Conservation (phyloP, 2,888 invertebrate genomes). For the Blera fallax region DNA sequence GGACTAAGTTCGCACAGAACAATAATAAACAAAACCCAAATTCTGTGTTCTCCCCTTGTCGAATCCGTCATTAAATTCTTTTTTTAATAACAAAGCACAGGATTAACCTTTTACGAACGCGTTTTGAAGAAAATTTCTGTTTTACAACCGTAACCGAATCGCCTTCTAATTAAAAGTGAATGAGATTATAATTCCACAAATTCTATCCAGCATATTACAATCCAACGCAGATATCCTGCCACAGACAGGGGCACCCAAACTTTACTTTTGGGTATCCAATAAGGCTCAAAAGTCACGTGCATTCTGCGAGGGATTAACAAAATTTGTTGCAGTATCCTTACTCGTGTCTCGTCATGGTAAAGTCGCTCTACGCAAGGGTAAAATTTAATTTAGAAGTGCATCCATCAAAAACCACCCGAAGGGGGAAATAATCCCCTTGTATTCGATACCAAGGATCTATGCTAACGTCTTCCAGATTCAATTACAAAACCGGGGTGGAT, state of each 20-base stretch:
- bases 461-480: slow-evolving; percentile 67
- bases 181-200: slow-evolving; percentile 64
- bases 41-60: neutral
- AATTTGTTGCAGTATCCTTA: slow-evolving; percentile 63
- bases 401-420: slow-evolving; percentile 66
- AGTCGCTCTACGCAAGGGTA: slow-evolving; percentile 52
- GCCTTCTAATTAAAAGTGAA: slow-evolving; percentile 62
- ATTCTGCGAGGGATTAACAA: slow-evolving; percentile 65
- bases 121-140: slow-evolving; percentile 1
- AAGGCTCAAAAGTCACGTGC: slow-evolving; percentile 68
- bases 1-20: no score
- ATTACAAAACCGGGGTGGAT: slow-evolving; percentile 52
- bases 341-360: slow-evolving; percentile 47
- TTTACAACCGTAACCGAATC: slow-evolving; percentile 41
- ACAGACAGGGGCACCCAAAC: slow-evolving; percentile 28
- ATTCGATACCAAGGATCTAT: slow-evolving; percentile 38
- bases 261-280: slow-evolving; percentile 34
- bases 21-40: neutral
- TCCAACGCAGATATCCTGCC: slow-evolving; percentile 18
- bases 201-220: slow-evolving; percentile 33
- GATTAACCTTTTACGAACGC: slow-evolving; percentile 28
- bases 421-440: slow-evolving; percentile 45
- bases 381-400: slow-evolving; percentile 73
- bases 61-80: neutral
- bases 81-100: slow-evolving; percentile 7